Conservation (phyloP, 1,140 invertebrate species). For the Leptopilina boulardi region DNA sequence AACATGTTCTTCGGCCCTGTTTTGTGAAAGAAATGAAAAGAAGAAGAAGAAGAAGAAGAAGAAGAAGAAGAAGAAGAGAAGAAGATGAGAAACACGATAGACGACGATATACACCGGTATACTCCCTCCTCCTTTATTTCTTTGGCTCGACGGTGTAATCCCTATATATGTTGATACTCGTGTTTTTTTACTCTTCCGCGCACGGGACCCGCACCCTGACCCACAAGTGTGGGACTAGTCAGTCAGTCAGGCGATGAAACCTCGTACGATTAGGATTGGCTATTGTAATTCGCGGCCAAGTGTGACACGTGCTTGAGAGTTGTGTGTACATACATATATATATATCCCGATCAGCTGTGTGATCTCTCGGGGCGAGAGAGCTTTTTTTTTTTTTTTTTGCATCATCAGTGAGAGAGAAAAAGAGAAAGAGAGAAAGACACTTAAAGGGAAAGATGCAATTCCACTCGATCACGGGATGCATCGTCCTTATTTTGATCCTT, state of each 20-base stretch:
- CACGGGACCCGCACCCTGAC: constrained; percentile 64
- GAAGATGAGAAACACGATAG: constrained; percentile 7
- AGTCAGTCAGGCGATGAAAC: constrained; percentile 67
- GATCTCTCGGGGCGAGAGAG: constrained; percentile 35
- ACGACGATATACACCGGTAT: constrained; percentile 12
- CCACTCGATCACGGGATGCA: constrained; percentile 44
- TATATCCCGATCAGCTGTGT: constrained; percentile 45
- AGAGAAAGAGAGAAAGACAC: not conserved
- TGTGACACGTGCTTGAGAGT: constrained; percentile 47
- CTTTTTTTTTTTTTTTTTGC: constrained; percentile 44
- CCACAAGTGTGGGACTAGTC: constrained; percentile 65
- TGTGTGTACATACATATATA: constrained; percentile 32
- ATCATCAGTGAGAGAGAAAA: too few relatives aligned
- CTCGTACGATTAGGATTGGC: constrained; percentile 65
- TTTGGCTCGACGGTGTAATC: constrained; percentile 12
- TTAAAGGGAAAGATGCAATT: constrained; percentile 38
- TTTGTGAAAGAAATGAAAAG: constrained; percentile 19
- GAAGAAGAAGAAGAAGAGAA: not conserved
- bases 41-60: constrained; percentile 11
- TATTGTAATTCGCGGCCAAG: constrained; percentile 67
- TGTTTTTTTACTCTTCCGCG: constrained; percentile 16
- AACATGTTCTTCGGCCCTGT: not conserved
- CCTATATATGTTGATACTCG: constrained; percentile 16
- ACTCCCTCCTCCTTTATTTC: constrained; percentile 24
- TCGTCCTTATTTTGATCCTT: constrained; percentile 55